phyloP scores from a whole-genome alignment of 1,140 invertebrate genomes.

The Drosophila pseudoananassae region DNA sequence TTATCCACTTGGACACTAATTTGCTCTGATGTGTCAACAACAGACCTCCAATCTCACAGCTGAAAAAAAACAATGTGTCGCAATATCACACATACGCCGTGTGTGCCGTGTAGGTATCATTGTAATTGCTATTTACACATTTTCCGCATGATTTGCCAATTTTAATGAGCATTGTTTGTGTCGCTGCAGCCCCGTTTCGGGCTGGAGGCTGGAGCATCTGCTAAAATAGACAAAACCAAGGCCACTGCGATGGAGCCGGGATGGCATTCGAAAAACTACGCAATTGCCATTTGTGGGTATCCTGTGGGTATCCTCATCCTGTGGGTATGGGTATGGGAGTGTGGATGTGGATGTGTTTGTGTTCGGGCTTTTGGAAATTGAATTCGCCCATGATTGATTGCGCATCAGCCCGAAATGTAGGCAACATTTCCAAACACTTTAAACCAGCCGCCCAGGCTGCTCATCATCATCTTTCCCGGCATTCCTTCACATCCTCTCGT shows the following conservation, averaged over 20 bases:
- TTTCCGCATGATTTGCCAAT: slow-evolving; percentile 78
- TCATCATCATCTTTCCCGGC: background rate
- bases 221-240: slow-evolving; percentile 58
- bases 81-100: slow-evolving; percentile 39
- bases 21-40: background rate
- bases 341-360: background rate
- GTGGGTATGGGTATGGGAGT: slow-evolving; percentile 1
- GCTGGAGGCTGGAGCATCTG: slow-evolving; percentile 27
- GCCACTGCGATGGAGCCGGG: slow-evolving; percentile 19
- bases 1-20: slow-evolving; percentile 2
- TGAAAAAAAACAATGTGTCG: slow-evolving; percentile 12
- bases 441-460: slow-evolving; percentile 24
- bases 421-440: slow-evolving; percentile 48
- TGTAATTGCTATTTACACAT: slow-evolving; percentile 78
- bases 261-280: slow-evolving; percentile 43
- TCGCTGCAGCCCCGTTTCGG: slow-evolving; percentile 38
- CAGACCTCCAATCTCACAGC: background rate
- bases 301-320: too few species aligned
- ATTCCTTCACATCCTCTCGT: slow-evolving; percentile 13
- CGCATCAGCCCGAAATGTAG: slow-evolving; percentile 60
- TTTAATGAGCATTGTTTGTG: slow-evolving; percentile 77
- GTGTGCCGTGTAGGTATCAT: slow-evolving; percentile 16
- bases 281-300: slow-evolving; percentile 34
- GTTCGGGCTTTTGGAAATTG: slow-evolving; percentile 64
- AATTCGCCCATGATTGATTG: slow-evolving; percentile 80